Percentiles rank a stretch among this genome's conserved stretches.
These are phyloP conservation scores for Drosophila truncata DNA, from an alignment of 1,140 invertebrate species.

Conservation along the genomic window DNA sequence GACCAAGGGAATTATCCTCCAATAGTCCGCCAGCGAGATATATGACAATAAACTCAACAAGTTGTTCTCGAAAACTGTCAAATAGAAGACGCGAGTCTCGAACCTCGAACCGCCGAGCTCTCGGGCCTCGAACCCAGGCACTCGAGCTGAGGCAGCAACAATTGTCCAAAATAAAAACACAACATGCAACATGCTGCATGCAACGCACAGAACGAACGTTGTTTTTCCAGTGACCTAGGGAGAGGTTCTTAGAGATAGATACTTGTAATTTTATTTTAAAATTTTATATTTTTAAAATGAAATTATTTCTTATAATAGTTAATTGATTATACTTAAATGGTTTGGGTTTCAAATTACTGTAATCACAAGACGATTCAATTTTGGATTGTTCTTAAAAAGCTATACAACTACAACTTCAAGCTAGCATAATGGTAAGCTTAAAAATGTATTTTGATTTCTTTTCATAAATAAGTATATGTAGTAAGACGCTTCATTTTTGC, in stretches of 20 bases:
- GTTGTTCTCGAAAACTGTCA: conserved; percentile 72
- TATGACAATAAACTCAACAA: conserved; percentile 69
- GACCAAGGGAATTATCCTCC: conserved; percentile 23
- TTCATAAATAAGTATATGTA: no score
- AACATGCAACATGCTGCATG: conserved; percentile 70
- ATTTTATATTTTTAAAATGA: not conserved
- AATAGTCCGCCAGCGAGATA: conserved; percentile 23
- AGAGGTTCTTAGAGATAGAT: not conserved
- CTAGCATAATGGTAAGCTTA: no score
- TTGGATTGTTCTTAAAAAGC: not conserved
- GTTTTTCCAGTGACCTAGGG: not conserved
- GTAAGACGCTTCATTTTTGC: no score
- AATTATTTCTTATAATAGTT: no score
- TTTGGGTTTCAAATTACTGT: no score
- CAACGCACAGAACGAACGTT: conserved; percentile 39
- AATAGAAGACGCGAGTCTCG: conserved; percentile 48
- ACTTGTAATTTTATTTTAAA: not conserved
- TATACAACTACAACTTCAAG: no score
- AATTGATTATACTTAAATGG: no score
- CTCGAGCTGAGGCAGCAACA: conserved; percentile 52
- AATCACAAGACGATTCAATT: not conserved
- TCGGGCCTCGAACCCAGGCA: not conserved
- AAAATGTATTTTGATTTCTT: no score
- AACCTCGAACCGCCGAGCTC: not conserved
- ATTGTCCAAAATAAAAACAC: conserved; percentile 77